Evolutionary conservation across 2,113 vertebrate genomes (phyloP), one percentile per base, ranked within the genome.

Genomic region (Ciconia stormi): DNA sequence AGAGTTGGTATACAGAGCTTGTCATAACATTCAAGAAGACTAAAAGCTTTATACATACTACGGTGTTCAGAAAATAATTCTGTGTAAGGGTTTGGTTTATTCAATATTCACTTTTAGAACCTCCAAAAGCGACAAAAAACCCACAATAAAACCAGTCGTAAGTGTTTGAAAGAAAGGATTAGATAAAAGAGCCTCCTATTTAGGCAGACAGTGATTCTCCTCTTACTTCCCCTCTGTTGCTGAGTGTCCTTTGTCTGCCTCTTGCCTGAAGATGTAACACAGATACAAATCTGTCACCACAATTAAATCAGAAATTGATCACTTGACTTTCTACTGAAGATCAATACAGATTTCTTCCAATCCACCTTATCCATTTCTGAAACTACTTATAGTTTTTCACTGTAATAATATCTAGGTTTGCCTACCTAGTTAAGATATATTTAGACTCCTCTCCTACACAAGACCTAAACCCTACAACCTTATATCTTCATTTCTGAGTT

Each of bases 41-140:
- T 85, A 90, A 84, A 96, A 95, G 44, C 79, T 96, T 87, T 79
- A 93, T 61, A 82, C 20, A 77, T n/a, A 49, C 52, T 58, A 95
- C 67, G 87, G 7, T 25, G 61, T 58, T 56, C 53, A 93, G 59
- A 87, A 97, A 93, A 92, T 70, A 90, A 83, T 25, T 72, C 76
- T 71, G 6, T 63, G 55, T 80, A 76, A 77, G 67, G 50, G 40
- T 76, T 36, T 91, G 53, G 87, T 95, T 96, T 97, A 78, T 63
- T 74, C 47, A 55, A 71, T 40, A 47, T 17, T 58, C n/a, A 74
- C 26, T 93, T 94, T 81, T 44, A 87, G 47, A 93, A n/a, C 3
- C 4, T 50, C 26, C 59, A 90, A 86, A 95, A 59, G 16, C 7
- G 4, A 47, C 62, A 30, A 15, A 56, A 46, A 67, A 7, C 3